A percentile compares a stretch with the other conserved stretches of the same genome.
Conservation (phyloP, 2,888 invertebrate species). For the Epicampocera succincta region DNA sequence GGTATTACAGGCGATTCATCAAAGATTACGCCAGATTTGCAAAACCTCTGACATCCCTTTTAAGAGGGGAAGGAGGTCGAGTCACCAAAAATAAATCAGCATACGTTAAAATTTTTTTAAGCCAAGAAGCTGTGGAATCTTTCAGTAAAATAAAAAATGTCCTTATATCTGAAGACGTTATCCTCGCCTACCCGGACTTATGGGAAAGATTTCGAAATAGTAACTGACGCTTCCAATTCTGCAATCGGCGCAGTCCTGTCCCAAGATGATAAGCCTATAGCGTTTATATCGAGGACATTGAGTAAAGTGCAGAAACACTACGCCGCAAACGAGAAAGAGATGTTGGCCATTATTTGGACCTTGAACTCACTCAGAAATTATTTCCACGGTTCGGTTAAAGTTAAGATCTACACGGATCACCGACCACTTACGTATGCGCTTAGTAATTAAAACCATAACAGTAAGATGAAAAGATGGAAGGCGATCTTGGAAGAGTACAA, state of each 20-base stretch:
- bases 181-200: conserved; percentile 17
- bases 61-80: conserved; percentile 14
- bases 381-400: no score
- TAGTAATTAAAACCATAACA: no score
- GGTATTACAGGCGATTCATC: conserved; percentile 21
- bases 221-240: conserved; percentile 26
- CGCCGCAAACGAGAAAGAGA: conserved; percentile 33
- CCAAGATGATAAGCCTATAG: conserved; percentile 45
- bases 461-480: conserved; percentile 12
- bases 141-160: conserved; percentile 14
- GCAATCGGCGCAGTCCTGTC: conserved; percentile 44
- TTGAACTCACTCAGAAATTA: conserved; percentile 37
- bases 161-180: conserved; percentile 10
- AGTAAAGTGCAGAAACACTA: conserved; percentile 57
- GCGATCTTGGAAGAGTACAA: conserved; percentile 44
- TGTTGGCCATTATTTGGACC: conserved; percentile 26
- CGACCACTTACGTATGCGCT: no score
- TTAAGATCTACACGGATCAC: no score
- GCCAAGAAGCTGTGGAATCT: conserved; percentile 2
- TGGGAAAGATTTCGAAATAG: conserved; percentile 36
- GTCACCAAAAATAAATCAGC: conserved; percentile 5
- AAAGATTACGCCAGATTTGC: conserved; percentile 36
- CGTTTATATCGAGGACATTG: conserved; percentile 41
- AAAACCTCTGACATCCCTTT: conserved; percentile 44
- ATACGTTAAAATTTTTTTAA: background rate